A percentile compares a stretch with the other conserved stretches of the same genome.
Conservation (phyloP, 2,113 vertebrate species). For the Myocastor coypus region DNA sequence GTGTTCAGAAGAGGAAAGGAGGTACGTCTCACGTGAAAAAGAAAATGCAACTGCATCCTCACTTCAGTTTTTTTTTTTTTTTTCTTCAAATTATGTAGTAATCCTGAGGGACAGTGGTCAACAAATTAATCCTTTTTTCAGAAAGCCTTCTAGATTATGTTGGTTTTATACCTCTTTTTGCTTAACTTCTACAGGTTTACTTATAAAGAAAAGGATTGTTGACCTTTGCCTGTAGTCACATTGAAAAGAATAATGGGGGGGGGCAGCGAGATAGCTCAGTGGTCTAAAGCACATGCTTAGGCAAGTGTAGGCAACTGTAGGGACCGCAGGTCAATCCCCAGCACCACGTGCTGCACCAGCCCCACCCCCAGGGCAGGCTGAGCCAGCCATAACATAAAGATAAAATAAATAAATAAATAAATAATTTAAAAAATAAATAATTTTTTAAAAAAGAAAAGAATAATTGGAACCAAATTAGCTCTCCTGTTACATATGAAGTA, state of each 20-base stretch:
- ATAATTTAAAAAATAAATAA: too few relatives aligned
- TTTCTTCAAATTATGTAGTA: conserved; percentile 37
- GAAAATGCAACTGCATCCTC: not conserved
- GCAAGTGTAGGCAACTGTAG: too few relatives aligned
- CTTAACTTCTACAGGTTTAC: not conserved
- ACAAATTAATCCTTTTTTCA: conserved; percentile 21
- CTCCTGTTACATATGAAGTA: not conserved
- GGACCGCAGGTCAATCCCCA: too few relatives aligned
- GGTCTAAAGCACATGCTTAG: too few relatives aligned
- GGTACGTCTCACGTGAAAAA: not conserved
- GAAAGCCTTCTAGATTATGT: not conserved
- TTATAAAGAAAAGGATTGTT: not conserved
- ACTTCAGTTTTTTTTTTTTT: conserved; percentile 19
- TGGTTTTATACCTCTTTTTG: conserved; percentile 7
- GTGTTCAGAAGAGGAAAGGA: not conserved
- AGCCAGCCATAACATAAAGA: too few relatives aligned
- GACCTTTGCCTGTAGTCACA: not conserved
- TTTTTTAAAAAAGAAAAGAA: too few relatives aligned
- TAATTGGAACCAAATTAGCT: conserved; percentile 3
- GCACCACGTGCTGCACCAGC: too few relatives aligned
- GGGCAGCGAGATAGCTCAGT: too few relatives aligned
- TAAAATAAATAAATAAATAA: too few relatives aligned
- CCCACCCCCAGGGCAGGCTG: too few relatives aligned
- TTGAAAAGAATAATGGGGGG: not conserved
- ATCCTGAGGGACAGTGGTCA: not conserved